A percentile compares a stretch with the other conserved stretches of the same genome.
phyloP scores from a whole-genome alignment of 2,113 vertebrate species.

The Dunckerocampus dactyliophorus region DNA sequence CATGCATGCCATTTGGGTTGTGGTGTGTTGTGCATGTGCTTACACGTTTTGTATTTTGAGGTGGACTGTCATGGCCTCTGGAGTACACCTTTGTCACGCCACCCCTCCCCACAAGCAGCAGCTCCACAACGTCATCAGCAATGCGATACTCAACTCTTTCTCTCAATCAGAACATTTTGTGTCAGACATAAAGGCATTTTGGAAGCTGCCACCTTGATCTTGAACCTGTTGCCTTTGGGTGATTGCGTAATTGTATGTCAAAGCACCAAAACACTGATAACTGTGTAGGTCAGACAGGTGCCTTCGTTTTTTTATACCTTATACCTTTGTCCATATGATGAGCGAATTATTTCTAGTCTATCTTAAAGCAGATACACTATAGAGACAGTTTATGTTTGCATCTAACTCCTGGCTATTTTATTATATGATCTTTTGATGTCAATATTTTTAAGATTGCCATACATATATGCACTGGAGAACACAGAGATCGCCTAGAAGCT shows the following conservation, averaged over 20 bases:
- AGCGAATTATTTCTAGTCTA: too few relatives aligned
- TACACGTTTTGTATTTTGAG: constrained; percentile 31
- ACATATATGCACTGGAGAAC: constrained; percentile 33
- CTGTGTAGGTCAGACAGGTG: constrained; percentile 15
- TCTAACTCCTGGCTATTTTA: not conserved
- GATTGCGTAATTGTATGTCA: constrained; percentile 28
- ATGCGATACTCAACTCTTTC: constrained; percentile 43
- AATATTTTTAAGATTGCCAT: not conserved
- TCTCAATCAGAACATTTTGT: constrained; percentile 43
- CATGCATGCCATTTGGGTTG: constrained; percentile 18
- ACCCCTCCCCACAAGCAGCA: constrained; percentile 23
- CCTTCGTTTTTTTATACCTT: too few relatives aligned
- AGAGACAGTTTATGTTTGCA: not conserved
- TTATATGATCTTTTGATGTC: not conserved
- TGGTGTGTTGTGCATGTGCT: constrained; percentile 23
- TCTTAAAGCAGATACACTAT: too few relatives aligned
- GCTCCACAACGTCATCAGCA: constrained; percentile 40
- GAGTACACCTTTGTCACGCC: constrained; percentile 13
- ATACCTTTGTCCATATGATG: too few relatives aligned
- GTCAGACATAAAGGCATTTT: constrained; percentile 48
- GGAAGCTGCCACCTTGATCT: constrained; percentile 55
- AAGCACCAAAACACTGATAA: constrained; percentile 34
- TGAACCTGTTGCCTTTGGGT: constrained; percentile 14
- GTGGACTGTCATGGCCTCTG: constrained; percentile 24
- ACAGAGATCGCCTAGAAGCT: constrained; percentile 57